Base-by-base conservation (phyloP, 1,140 invertebrate genomes). In the Asbolus verrucosus region DNA sequence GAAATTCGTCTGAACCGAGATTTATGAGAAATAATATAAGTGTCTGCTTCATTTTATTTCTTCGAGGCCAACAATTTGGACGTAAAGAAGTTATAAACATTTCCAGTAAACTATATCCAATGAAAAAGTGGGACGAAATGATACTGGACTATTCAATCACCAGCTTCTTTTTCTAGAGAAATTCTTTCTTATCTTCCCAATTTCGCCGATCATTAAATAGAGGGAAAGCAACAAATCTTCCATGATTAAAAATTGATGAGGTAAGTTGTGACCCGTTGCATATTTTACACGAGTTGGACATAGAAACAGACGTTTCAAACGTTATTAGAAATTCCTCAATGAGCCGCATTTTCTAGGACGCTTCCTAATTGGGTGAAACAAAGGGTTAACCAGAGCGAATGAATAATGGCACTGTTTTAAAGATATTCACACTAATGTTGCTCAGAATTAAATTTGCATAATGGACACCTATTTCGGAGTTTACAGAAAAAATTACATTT, bases 11-110 rank as follows among this genome's bases (percentile, higher is more conserved):
- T 27, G 8, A 27, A n/a, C 41, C n/a, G 21, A 54, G 46, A 54
- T 54, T 54, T 54, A 54, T 54, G 46, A 54, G 21, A 27, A 54
- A 54, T 54, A 54, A 54, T 54, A 54, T 54, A 54, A 54, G 46
- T 54, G 46, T 54, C 46, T 6, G 21, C 3, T 54, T 54, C 46
- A 54, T 54, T 54, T 54, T 54, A 54, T 54, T 54, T 54, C 46
- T 11, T 4, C 46, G 46, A 54, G 46, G 46, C 46, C 21, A 54
- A 54, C 46, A 54, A 27, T 54, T 54, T 54, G 27, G 46, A 54
- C 21, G 21, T 54, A 27, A 27, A 14, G 21, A 54, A 54, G 46
- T 54, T 54, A 54, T 54, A 50, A 50, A 50, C 21, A 54, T 54
- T 54, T 54, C 46, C 19, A 50, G 43, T 50, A 19, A 50, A 50